Percentiles rank a stretch among this genome's conserved stretches.
These are phyloP conservation scores for Hirtodrosophila histrioides DNA, from an alignment of 2,888 invertebrate genomes.

Conservation along the genomic window DNA sequence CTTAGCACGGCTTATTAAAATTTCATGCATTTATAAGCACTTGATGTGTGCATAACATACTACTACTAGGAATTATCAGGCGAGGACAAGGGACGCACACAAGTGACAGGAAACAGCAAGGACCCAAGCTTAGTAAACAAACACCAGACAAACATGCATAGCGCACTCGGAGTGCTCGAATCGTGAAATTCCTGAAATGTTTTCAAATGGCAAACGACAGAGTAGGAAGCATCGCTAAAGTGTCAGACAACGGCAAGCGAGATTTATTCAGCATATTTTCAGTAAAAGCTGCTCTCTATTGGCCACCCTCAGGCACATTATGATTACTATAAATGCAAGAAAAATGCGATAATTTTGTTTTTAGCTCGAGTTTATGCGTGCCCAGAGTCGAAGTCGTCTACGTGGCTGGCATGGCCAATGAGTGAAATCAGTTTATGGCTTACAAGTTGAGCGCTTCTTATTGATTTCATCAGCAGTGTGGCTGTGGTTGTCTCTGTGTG, in stretches of 20 bases:
- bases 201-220: constrained; percentile 38
- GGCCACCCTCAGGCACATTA: constrained; percentile 35
- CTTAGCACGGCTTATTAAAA: constrained; percentile 68
- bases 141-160: constrained; percentile 54
- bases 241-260: constrained; percentile 22
- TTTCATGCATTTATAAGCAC: constrained; percentile 68
- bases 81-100: too few relatives aligned
- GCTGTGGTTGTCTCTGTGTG: constrained; percentile 4
- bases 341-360: constrained; percentile 73
- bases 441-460: constrained; percentile 44
- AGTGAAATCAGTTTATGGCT: constrained; percentile 48
- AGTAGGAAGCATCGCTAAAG: constrained; percentile 1
- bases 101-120: constrained; percentile 7
- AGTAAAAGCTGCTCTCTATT: constrained; percentile 16
- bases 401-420: constrained; percentile 61
- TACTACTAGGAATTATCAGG: not conserved
- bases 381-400: constrained; percentile 25
- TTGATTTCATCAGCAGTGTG: constrained; percentile 54
- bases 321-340: constrained; percentile 68
- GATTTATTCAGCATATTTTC: constrained; percentile 42
- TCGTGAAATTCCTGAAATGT: constrained; percentile 58
- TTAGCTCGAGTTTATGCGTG: constrained; percentile 56
- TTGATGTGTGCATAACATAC: constrained; percentile 41
- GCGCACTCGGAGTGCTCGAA: constrained; percentile 30
- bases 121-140: constrained; percentile 21